Evolutionary conservation across 2,113 vertebrate species (phyloP).

Genomic region (Acanthisitta chloris): DNA sequence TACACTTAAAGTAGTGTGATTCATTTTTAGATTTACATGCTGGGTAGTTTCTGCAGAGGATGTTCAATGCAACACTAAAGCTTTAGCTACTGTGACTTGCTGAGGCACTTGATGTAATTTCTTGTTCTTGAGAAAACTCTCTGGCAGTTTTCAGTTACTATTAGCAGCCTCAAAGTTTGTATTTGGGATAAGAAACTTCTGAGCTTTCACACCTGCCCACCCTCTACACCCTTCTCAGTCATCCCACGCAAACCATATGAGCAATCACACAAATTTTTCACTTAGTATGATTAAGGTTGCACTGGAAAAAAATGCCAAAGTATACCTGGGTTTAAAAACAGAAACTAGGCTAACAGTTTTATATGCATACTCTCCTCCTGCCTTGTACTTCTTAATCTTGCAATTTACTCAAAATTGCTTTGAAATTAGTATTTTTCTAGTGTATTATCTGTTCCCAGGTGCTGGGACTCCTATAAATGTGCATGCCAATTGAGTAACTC

Average conservation of each 20-base stretch:
- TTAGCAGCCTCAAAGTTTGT: constrained; percentile 13
- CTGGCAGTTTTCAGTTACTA: constrained; percentile 31
- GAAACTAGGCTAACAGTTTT: not conserved
- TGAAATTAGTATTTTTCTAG: not conserved
- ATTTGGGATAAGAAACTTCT: constrained; percentile 44
- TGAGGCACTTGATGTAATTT: not conserved
- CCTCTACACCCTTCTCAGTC: constrained; percentile 9
- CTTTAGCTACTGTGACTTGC: not conserved
- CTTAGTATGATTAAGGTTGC: constrained; percentile 1
- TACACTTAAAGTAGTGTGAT: not conserved
- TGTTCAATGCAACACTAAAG: not conserved
- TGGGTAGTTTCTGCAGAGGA: not conserved
- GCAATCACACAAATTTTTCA: constrained; percentile 27
- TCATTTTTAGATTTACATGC: not conserved
- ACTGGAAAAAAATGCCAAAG: not conserved
- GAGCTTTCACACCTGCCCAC: constrained; percentile 48
- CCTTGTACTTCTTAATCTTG: not conserved
- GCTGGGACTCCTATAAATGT: not conserved
- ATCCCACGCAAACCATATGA: constrained; percentile 53
- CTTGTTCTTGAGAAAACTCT: constrained; percentile 12
- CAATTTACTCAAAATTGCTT: not conserved
- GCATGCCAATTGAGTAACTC: not conserved
- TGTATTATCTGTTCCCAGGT: not conserved
- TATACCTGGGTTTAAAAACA: constrained; percentile 37
- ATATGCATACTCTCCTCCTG: not conserved